Evolutionary conservation across 1,140 invertebrate genomes (phyloP).

Genomic region (Ooceraea biroi): DNA sequence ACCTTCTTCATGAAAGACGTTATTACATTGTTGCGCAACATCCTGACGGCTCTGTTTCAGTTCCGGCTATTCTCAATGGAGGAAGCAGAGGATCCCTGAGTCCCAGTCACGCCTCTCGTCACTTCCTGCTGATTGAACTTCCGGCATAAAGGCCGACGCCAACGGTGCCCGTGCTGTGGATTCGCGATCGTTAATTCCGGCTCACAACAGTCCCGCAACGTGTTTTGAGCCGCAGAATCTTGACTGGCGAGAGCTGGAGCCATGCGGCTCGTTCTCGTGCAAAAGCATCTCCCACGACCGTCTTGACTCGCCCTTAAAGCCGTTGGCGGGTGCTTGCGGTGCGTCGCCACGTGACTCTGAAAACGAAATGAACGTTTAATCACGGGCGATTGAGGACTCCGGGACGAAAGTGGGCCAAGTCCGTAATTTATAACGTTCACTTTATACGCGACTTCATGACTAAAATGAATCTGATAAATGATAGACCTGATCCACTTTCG

Average conservation of each 20-base stretch:
- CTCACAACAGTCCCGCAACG: constrained; percentile 36
- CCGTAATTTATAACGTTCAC: constrained; percentile 17
- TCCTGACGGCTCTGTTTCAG: constrained; percentile 46
- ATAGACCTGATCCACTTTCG: not conserved
- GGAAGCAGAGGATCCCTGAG: constrained; percentile 58
- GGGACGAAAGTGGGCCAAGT: not conserved
- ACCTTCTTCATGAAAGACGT: constrained; percentile 94
- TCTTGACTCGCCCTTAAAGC: constrained; percentile 8
- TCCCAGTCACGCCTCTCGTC: constrained; percentile 69
- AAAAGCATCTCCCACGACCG: constrained; percentile 67
- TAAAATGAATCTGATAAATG: constrained; percentile 32
- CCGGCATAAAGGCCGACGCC: constrained; percentile 74
- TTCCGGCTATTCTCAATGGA: constrained; percentile 44
- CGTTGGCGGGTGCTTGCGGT: not conserved
- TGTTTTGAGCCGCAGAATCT: constrained; percentile 23
- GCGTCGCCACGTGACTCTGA: constrained; percentile 37
- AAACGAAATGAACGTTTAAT: constrained; percentile 31
- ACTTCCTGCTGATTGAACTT: constrained; percentile 62
- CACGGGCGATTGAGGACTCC: not conserved
- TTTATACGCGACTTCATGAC: not conserved
- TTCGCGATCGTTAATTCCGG: constrained; percentile 8
- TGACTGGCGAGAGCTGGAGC: constrained; percentile 57
- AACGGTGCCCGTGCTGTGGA: constrained; percentile 22
- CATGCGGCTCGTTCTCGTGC: constrained; percentile 67
- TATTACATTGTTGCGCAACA: constrained; percentile 87